phyloP scores from a whole-genome alignment of 2,888 invertebrate species.

The Nemurella pictetii region DNA sequence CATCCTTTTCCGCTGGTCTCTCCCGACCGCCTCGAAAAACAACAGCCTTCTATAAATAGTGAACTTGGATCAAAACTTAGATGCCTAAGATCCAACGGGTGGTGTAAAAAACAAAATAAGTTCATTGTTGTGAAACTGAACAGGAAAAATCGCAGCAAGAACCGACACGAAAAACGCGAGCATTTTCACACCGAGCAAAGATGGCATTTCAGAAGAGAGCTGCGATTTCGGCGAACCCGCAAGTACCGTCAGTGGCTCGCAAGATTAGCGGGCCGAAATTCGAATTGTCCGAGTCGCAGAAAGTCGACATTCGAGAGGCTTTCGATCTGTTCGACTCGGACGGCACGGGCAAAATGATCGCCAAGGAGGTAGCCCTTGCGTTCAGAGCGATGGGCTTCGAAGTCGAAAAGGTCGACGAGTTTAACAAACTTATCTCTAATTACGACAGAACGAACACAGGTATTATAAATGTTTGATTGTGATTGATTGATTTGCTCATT shows the following conservation, averaged over 20 bases:
- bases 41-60: too few species aligned
- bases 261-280: slow-evolving; percentile 16
- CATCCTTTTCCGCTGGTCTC: too few species aligned
- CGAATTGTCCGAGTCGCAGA: slow-evolving; percentile 47
- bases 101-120: too few species aligned
- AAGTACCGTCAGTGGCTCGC: background rate
- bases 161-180: background rate
- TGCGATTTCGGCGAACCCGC: background rate
- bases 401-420: slow-evolving; percentile 90
- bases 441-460: slow-evolving; percentile 62
- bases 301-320: slow-evolving; percentile 90
- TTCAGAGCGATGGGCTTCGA: slow-evolving; percentile 96
- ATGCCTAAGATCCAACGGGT: too few species aligned
- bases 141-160: background rate
- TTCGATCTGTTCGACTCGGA: slow-evolving; percentile 95
- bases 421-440: slow-evolving; percentile 89
- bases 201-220: background rate
- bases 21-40: too few species aligned
- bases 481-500: background rate
- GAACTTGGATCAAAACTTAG: too few species aligned
- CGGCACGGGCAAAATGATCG: slow-evolving; percentile 83
- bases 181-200: background rate
- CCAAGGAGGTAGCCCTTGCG: slow-evolving; percentile 88
- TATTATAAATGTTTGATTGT: too few species aligned
- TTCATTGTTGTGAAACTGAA: too few species aligned